A percentile compares a stretch with the other conserved stretches of the same genome.
phyloP scores from a whole-genome alignment of 1,140 invertebrate genomes.

The Drosophila ercepeae region DNA sequence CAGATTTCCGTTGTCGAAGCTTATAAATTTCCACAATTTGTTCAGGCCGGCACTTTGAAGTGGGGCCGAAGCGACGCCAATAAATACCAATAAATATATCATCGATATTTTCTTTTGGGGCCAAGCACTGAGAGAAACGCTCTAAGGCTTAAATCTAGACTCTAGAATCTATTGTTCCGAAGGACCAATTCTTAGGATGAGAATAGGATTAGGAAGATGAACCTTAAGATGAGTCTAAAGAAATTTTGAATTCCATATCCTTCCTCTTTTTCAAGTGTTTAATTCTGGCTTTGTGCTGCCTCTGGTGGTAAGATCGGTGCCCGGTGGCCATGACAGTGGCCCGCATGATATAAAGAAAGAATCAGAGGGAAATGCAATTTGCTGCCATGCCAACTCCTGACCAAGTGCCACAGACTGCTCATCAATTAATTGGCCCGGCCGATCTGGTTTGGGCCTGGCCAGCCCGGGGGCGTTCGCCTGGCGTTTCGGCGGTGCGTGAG shows the following conservation, averaged over 20 bases:
- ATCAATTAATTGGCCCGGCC: constrained; percentile 72
- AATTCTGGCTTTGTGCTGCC: constrained; percentile 30
- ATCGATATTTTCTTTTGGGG: constrained; percentile 52
- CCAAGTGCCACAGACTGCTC: constrained; percentile 69
- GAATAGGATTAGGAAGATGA: no score
- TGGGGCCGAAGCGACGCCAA: constrained; percentile 54
- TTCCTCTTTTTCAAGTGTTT: constrained; percentile 4
- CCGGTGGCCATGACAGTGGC: constrained; percentile 60
- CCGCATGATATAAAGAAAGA: constrained; percentile 8
- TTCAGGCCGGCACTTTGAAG: constrained; percentile 66
- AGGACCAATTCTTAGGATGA: no score
- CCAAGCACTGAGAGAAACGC: constrained; percentile 23
- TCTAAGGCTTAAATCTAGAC: not conserved
- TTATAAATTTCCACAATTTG: constrained; percentile 67
- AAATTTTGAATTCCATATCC: no score
- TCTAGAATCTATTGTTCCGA: not conserved
- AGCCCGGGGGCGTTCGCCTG: constrained; percentile 49
- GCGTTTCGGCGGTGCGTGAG: constrained; percentile 29
- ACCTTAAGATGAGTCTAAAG: no score
- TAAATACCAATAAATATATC: constrained; percentile 80
- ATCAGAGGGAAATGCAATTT: constrained; percentile 62
- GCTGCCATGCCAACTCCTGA: constrained; percentile 58
- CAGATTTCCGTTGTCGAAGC: constrained; percentile 26
- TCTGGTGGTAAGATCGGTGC: constrained; percentile 25
- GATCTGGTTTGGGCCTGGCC: constrained; percentile 5